These are phyloP conservation scores for Trichonephila clavata DNA, from an alignment of 1,140 invertebrate species.

Conservation along the genomic window DNA sequence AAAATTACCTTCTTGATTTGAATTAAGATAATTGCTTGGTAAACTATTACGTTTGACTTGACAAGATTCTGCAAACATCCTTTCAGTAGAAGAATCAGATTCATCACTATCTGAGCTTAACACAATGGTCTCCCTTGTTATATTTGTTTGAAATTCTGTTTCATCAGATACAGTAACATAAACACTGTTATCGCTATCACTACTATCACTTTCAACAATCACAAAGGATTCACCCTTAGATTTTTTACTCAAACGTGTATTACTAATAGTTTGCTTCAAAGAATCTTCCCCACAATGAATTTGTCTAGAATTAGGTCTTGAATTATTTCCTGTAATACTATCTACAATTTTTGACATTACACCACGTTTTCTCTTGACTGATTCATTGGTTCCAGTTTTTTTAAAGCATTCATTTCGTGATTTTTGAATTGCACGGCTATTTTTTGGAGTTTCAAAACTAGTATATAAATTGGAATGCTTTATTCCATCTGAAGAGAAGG, in stretches of 20 bases:
- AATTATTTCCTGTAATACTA: neutral
- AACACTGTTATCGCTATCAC: conserved; percentile 45
- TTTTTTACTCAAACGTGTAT: neutral
- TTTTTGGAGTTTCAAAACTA: conserved; percentile 22
- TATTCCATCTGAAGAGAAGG: neutral
- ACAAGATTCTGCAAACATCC: neutral
- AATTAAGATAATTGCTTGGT: neutral
- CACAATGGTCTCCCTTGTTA: neutral
- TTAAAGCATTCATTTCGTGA: neutral
- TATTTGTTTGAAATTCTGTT: neutral
- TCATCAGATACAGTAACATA: neutral
- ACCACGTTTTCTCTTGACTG: neutral
- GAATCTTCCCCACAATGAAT: no score
- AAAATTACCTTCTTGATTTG: neutral
- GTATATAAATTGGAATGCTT: neutral
- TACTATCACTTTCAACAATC: neutral
- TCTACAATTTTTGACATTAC: neutral
- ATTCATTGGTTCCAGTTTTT: neutral
- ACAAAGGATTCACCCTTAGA: neutral
- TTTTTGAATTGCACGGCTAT: neutral
- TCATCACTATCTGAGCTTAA: neutral
- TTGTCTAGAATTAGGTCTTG: neutral
- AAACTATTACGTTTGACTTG: neutral
- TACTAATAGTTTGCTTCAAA: neutral
- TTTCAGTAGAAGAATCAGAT: neutral